Evolutionary conservation across 2,888 invertebrate genomes (phyloP).

Genomic region (Eilema sororculum): DNA sequence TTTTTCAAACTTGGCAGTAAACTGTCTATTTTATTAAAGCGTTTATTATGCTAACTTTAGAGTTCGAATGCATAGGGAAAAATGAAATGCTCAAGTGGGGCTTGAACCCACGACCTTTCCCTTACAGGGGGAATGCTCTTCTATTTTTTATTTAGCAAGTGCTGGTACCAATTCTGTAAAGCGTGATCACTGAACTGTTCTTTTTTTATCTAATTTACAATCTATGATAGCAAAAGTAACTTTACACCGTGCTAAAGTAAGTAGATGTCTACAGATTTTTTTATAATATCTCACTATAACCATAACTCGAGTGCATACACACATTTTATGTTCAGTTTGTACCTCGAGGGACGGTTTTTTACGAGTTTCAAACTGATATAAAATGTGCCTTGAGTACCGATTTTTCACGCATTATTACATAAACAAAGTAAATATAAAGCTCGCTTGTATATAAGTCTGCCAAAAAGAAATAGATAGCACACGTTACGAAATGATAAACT

Average conservation of each 20-base stretch:
- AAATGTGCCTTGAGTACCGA: conserved; percentile 50
- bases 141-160: no score
- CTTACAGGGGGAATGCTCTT: no score
- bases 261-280: conserved; percentile 9
- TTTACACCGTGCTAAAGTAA: not conserved
- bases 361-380: conserved; percentile 49
- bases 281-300: conserved; percentile 39
- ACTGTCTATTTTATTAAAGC: no score
- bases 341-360: conserved; percentile 45
- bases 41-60: no score
- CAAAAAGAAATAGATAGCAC: conserved; percentile 25
- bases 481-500: conserved; percentile 11
- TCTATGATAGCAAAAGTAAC: no score
- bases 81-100: no score
- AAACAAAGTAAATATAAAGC: conserved; percentile 39
- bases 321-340: conserved; percentile 34
- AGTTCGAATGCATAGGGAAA: no score
- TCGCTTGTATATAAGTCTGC: conserved; percentile 25
- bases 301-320: conserved; percentile 34
- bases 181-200: no score
- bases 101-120: no score
- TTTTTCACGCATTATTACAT: conserved; percentile 53
- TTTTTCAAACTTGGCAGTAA: no score
- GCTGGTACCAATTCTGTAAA: no score
- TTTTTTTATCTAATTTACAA: no score